A percentile compares a stretch with the other conserved stretches of the same genome.
These are phyloP conservation scores for Gryllus longicercus DNA, from an alignment of 2,888 invertebrate species.

Conservation along the genomic window DNA sequence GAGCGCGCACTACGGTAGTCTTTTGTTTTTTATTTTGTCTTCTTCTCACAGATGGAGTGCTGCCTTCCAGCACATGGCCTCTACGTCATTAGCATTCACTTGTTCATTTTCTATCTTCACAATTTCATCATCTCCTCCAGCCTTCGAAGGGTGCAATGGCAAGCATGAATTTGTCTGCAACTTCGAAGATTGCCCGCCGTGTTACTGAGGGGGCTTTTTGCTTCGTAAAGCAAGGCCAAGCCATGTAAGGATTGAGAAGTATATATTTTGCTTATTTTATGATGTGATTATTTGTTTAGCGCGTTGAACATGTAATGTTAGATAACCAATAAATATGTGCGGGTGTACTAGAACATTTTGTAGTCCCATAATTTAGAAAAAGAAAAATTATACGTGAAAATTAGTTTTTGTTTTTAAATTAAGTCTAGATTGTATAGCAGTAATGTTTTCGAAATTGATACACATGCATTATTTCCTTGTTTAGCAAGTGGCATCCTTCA, in stretches of 20 bases:
- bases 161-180: not conserved
- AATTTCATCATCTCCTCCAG: constrained; percentile 9
- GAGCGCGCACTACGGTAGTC: not conserved
- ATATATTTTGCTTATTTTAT: no score
- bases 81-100: not conserved
- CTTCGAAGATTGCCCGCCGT: not conserved
- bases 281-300: no score
- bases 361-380: no score
- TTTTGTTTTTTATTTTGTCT: not conserved
- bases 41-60: not conserved
- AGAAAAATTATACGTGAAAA: no score
- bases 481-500: not conserved
- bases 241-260: not conserved
- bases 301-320: no score
- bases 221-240: not conserved
- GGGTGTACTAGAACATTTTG: no score
- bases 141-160: not conserved
- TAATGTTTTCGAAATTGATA: no score
- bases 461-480: no score
- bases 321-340: no score
- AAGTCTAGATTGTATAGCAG: no score
- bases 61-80: not conserved
- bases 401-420: no score
- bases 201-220: not conserved
- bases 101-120: constrained; percentile 1